Percentiles rank a stretch among this genome's conserved stretches.
phyloP scores from a whole-genome alignment of 2,797 vertebrate species.

The Luscinia megarhynchos region DNA sequence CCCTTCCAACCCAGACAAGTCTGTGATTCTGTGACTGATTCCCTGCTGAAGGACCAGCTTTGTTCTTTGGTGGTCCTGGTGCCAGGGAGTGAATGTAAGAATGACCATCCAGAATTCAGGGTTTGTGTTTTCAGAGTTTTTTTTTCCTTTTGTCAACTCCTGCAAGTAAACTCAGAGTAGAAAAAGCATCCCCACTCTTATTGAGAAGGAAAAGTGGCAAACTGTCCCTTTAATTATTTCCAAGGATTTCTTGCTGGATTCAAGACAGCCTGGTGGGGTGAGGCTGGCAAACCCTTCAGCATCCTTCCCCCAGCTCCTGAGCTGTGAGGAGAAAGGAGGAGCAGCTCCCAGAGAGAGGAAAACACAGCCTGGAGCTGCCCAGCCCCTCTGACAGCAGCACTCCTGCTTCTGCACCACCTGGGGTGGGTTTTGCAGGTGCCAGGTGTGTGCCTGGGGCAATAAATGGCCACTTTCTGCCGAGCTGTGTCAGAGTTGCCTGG shows the following conservation, averaged over 20 bases:
- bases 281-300: neutral
- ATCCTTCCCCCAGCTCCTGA: neutral
- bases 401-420: neutral
- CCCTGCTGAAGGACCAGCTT: neutral
- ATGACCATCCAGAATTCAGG: neutral
- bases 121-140: neutral
- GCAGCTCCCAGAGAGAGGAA: neutral
- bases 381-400: neutral
- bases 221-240: neutral
- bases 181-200: neutral
- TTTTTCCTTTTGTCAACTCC: neutral
- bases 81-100: fast-evolving
- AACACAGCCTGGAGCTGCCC: neutral
- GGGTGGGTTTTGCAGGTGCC: neutral
- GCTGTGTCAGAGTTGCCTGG: neutral
- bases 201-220: neutral
- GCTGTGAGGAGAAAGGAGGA: neutral
- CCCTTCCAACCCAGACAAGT: neutral
- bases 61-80: neutral
- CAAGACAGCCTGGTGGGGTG: no score
- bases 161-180: neutral
- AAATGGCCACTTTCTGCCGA: neutral
- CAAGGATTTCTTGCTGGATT: neutral
- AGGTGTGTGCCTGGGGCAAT: neutral
- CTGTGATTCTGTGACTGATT: neutral